Base-by-base conservation (phyloP, 2,888 invertebrate species). In the Junonia oenone region DNA sequence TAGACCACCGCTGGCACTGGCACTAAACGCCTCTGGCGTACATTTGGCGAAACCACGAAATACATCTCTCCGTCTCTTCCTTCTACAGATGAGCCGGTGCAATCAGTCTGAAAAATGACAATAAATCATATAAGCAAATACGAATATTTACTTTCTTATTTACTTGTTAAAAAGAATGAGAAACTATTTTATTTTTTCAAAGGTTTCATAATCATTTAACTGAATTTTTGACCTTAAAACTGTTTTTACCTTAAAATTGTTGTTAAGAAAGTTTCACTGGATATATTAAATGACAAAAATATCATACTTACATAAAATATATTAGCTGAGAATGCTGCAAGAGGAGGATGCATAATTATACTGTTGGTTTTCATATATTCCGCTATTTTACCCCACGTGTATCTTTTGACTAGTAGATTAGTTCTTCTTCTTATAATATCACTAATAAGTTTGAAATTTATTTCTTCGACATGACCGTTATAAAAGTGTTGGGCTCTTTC, bases 401-500 rank as follows among this genome's bases (percentile, higher is more conserved):
- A 94, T 64, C 95, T 92, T 69, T 95, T 95, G 0, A 97, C 93
- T 40, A 96, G 79, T 22, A 96, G 84, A 78, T 97, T 97, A 0
- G 96, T 96, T 63, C 96, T 89, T 57, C 96, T 90, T 46, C 96
- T 91, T n/a, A 96, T 93, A 2, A 96, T 93, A 68, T 97, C 96
- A 55, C 95, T 95, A 26, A 97, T 95, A 19, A 95, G 92, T 63
- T 94, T 94, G 71, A 96, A 97, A 66, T 95, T 95, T 0, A 95
- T 93, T 78, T 97, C 96, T 72, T 96, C 96, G 0, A 97, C 96
- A 56, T 95, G 94, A 0, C 96, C 97, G 62, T 95, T 95, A 72
- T 97, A 97, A 66, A 97, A 95, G 65, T 96, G 96, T 65, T 95
- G 95, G 0, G 95, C 96, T 71, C 97, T 92, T 72, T 96, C 96